Evolutionary conservation across 2,113 vertebrate genomes (phyloP).

Genomic region (Noturus placidus): DNA sequence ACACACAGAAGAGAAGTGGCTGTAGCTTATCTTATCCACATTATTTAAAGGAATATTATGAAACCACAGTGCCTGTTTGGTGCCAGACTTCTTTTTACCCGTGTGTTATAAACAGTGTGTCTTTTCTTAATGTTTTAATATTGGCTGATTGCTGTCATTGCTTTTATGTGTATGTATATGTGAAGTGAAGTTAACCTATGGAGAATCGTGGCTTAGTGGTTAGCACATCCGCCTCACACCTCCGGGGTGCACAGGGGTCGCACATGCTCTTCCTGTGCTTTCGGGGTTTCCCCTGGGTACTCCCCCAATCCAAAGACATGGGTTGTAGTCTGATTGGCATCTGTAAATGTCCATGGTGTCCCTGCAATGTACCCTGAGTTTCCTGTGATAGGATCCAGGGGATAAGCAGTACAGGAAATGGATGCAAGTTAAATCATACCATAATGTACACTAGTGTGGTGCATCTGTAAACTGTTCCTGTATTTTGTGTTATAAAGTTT

Average conservation of each 20-base stretch:
- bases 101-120: background rate
- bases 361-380: too few relatives aligned
- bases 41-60: slow-evolving; percentile 7
- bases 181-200: background rate
- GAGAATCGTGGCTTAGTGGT: too few relatives aligned
- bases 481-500: background rate
- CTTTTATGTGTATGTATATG: background rate
- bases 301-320: too few relatives aligned
- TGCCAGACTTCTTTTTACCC: background rate
- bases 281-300: too few relatives aligned
- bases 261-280: too few relatives aligned
- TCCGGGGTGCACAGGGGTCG: too few relatives aligned
- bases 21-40: slow-evolving; percentile 31
- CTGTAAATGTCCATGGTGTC: too few relatives aligned
- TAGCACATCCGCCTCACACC: too few relatives aligned
- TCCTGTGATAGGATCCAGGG: too few relatives aligned
- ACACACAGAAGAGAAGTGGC: background rate
- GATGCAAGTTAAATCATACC: background rate
- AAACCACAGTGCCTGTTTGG: background rate
- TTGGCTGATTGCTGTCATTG: background rate
- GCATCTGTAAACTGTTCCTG: background rate
- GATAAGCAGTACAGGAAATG: too few relatives aligned
- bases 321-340: too few relatives aligned
- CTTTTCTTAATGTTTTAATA: background rate
- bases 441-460: background rate